A percentile compares a stretch with the other conserved stretches of the same genome.
Evolutionary conservation across 2,113 vertebrate genomes (phyloP).

Genomic region (Lophochroa leadbeateri): DNA sequence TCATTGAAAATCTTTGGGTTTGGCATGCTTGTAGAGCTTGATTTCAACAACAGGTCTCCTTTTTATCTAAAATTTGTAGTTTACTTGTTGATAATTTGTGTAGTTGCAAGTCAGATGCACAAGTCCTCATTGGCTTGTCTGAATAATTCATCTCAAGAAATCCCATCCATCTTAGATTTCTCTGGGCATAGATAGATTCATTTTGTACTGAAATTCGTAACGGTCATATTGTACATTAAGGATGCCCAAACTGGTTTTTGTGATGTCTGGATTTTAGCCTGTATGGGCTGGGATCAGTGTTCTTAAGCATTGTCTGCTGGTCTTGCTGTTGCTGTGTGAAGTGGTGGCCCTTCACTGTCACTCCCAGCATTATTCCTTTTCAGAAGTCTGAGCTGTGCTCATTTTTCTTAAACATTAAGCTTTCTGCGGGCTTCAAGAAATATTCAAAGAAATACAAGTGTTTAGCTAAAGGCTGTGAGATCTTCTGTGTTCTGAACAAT

Average conservation of each 20-base stretch:
- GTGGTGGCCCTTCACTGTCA: not conserved
- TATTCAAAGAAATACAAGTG: not conserved
- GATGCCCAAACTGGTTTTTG: not conserved
- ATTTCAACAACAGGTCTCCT: not conserved
- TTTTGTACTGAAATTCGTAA: not conserved
- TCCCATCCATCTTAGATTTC: not conserved
- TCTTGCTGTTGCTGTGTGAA: not conserved
- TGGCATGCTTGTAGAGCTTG: not conserved
- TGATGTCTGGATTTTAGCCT: not conserved
- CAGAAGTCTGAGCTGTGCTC: not conserved
- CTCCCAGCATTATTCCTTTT: not conserved
- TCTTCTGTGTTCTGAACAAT: not conserved
- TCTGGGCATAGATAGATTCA: not conserved
- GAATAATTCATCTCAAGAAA: not conserved
- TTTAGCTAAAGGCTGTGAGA: not conserved
- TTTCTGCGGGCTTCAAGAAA: not conserved
- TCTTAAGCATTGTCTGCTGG: not conserved
- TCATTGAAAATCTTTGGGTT: not conserved
- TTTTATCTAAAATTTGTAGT: not conserved
- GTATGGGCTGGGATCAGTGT: not conserved
- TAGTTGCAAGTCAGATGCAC: not conserved
- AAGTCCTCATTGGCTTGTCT: not conserved
- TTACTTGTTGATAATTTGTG: not conserved
- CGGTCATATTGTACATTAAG: not conserved
- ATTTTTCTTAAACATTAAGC: not conserved